Conservation (phyloP, 2,797 vertebrate genomes). For the Crenuchus spilurus region DNA sequence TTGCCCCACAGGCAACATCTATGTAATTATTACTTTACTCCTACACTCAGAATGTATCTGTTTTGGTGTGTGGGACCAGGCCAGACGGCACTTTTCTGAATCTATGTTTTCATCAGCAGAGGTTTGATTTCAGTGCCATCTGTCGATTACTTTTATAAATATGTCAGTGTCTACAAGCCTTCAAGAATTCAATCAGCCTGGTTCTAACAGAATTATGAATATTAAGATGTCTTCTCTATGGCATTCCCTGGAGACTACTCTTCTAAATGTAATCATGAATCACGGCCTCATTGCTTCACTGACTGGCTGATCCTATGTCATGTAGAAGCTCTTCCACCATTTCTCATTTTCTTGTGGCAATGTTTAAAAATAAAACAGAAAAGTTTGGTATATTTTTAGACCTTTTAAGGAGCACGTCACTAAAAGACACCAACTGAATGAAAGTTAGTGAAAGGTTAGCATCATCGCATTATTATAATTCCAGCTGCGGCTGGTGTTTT, state of each 20-base stretch:
- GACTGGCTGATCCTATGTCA: conserved; percentile 19
- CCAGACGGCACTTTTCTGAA: conserved; percentile 32
- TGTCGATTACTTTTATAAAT: conserved; percentile 43
- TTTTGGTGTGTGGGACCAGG: conserved; percentile 34
- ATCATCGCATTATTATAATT: not conserved
- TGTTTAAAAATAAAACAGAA: not conserved
- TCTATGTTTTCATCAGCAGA: conserved; percentile 48
- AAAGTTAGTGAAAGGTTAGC: too few species aligned
- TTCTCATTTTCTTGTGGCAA: conserved; percentile 1
- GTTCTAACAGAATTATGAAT: conserved; percentile 42
- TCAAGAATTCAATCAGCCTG: conserved; percentile 16
- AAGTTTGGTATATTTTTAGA: not conserved
- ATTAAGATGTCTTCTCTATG: conserved; percentile 23
- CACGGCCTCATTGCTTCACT: conserved; percentile 22
- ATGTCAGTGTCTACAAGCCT: conserved; percentile 29
- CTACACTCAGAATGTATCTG: conserved; percentile 34
- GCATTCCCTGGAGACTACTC: not conserved
- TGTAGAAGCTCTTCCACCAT: conserved; percentile 3
- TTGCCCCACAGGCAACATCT: conserved; percentile 25
- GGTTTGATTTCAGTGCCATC: conserved; percentile 45
- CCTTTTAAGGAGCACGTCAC: not conserved
- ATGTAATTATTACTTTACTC: conserved; percentile 33
- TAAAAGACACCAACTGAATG: not conserved
- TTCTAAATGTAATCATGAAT: conserved; percentile 32
- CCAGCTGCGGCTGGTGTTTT: too few species aligned